phyloP scores from a whole-genome alignment of 2,797 vertebrate species.

The Cichlasoma orientale region DNA sequence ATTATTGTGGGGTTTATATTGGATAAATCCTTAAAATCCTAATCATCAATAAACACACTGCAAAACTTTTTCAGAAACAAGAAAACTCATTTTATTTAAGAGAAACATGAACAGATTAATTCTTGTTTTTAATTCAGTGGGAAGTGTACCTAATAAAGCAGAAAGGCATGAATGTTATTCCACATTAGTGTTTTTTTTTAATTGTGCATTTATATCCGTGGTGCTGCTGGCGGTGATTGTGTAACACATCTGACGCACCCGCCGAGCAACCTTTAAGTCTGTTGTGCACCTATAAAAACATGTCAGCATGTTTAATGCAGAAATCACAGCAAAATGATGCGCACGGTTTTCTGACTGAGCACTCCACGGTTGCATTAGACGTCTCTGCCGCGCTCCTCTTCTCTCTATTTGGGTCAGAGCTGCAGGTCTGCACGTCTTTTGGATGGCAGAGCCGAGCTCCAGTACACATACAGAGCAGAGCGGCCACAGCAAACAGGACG shows the following conservation, averaged over 20 bases:
- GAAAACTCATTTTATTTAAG: not conserved
- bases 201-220: no score
- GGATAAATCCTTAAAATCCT: not conserved
- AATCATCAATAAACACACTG: not conserved
- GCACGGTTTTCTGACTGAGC: not conserved
- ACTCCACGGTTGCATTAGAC: not conserved
- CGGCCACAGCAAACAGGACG: not conserved
- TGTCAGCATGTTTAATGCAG: not conserved
- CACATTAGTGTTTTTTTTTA: no score
- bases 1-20: accelerated
- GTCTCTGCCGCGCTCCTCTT: not conserved
- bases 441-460: not conserved
- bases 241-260: no score
- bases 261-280: not conserved
- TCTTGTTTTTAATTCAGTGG: not conserved
- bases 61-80: no score
- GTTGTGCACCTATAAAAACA: not conserved
- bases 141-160: not conserved
- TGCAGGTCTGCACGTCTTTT: not conserved
- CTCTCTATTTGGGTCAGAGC: not conserved
- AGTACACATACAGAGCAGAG: not conserved
- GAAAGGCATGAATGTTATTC: not conserved
- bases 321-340: not conserved
- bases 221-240: no score
- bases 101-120: not conserved